Evolutionary conservation across 2,113 vertebrate genomes (phyloP), one percentile per base, ranked within the genome.

Genomic region (Leucosticte australis): DNA sequence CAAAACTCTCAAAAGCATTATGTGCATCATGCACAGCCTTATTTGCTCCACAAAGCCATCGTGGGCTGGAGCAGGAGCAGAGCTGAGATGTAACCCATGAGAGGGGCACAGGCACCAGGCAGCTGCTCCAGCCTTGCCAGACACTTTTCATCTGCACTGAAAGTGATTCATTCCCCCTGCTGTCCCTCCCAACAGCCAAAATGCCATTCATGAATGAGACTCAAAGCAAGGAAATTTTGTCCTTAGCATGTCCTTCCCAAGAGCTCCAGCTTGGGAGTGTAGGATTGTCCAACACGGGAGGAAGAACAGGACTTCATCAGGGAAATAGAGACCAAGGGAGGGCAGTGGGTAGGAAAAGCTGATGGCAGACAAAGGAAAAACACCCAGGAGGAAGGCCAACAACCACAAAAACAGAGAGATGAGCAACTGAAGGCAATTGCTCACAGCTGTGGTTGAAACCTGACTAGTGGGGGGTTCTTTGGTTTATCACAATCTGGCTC

Each of bases 1-100:
- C 53, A 83, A 42, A 87, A 50, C 39, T 52, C 87, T 49, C 63
- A 24, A 26, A 71, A 47, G 44, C 50, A 13, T 53, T 63, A 50
- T 2, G 23, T 13, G 3, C 46, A 62, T 56, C 35, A 41, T 28
- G 35, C 42, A 44, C 0, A 0, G 49, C n/a, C 27, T 31, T 12
- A n/a, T 7, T 46, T 73, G 39, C 47, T 85, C 55, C 87, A 71
- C n/a, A 63, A 75, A 87, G 22, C 28, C 27, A 55, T 4, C 8
- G 15, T 1, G 1, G 63, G 35, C 41, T 10, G 16, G 21, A 75
- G 26, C 39, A 91, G 73, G 9, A 50, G 30, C 7, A 64, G 44
- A 73, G 62, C 21, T 6, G 35, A 85, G 74, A 53, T 50, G 70
- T 4, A 49, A 73, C 30, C 57, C 18, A 13, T 1, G 5, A 83